These are phyloP conservation scores for Heterotilapia buettikoferi DNA, from an alignment of 2,113 vertebrate species.

Conservation along the genomic window DNA sequence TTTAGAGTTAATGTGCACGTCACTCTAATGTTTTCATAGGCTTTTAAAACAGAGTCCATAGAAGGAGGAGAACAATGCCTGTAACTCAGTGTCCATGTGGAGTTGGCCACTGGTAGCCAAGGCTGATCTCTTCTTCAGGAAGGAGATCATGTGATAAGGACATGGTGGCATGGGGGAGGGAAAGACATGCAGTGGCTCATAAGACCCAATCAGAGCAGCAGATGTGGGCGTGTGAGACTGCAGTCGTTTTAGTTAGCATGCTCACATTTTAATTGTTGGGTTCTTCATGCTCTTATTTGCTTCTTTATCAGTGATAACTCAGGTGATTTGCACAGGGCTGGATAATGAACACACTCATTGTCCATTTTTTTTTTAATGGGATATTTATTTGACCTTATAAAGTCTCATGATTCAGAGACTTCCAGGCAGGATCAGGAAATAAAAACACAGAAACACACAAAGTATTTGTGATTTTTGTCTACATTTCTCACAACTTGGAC, in stretches of 20 bases:
- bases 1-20: accelerated
- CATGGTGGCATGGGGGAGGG: neutral
- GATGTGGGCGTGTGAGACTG: neutral
- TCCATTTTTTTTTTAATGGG: neutral
- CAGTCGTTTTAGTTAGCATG: neutral
- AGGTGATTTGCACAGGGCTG: neutral
- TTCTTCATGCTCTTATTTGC: neutral
- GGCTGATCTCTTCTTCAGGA: neutral
- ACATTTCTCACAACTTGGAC: neutral
- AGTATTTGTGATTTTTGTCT: neutral
- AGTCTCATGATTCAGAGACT: neutral
- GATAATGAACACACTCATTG: neutral
- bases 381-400: neutral
- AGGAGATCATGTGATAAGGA: neutral
- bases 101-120: neutral
- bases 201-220: neutral
- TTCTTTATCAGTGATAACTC: neutral
- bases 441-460: neutral
- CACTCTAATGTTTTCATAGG: neutral
- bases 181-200: neutral
- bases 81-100: neutral
- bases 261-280: neutral
- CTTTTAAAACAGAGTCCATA: neutral
- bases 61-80: neutral
- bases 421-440: neutral